Evolutionary conservation across 2,113 vertebrate species (phyloP), one percentile per base, ranked within the genome.

Genomic region (Albula goreensis): DNA sequence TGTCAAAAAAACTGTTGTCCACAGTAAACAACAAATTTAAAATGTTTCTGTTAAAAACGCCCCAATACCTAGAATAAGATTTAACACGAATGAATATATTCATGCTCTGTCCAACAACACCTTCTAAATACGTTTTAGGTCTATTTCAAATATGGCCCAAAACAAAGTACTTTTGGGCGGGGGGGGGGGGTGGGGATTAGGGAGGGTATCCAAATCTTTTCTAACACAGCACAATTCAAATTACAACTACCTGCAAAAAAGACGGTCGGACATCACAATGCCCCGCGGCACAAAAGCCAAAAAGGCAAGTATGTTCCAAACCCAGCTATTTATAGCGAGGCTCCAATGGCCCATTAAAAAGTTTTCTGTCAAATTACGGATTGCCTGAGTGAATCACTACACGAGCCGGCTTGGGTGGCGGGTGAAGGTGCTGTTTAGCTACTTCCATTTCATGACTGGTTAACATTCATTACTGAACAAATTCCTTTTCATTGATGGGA

Each of bases 391-490:
- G 91, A 87, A 87, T 88, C 91, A 83, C 89, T 87, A 90, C 90
- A 89, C 84, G 15, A 86, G 81, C 87, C 86, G 25, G 81, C 57
- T 57, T 63, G 77, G 83, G 80, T 86, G 82, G 41, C 83, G 74
- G 63, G 77, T 90, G 78, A 84, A 85, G 80, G 87, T 85, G 83
- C 84, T 89, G 85, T 86, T 91, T 92, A 88, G 93, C 91, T 85
- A 4, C 87, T 86, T 91, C 90, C 90, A 86, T 89, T 92, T 94
- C 89, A 91, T 86, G 88, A 93, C 95, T 94, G 92, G 93, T 95
- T 95, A 95, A 95, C 94, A 95, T 94, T 94, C 93, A 94, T 91
- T 86, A 90, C 91, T 86, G 86, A 88, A 83, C 63, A 85, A 89
- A 84, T 86, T 86, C 90, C 88, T 89, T 88, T 91, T 91, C 86